Conservation (phyloP, 2,113 vertebrate genomes). For the Oenanthe oenanthe region DNA sequence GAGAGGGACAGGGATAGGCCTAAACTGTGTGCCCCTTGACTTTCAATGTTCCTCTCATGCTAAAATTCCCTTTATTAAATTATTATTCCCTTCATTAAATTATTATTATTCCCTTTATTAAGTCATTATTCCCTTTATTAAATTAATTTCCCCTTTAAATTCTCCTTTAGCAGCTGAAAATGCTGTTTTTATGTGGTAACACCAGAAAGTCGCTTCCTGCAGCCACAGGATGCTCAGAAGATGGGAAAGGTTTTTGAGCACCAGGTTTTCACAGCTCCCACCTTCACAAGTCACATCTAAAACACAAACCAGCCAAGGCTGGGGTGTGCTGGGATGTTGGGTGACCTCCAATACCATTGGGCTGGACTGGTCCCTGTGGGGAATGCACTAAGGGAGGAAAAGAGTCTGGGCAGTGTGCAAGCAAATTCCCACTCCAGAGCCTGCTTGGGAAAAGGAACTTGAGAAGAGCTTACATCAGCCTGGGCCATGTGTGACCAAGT, state of each 20-base stretch:
- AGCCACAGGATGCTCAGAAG: not conserved
- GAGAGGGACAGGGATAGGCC: not conserved
- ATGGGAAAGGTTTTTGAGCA: not conserved
- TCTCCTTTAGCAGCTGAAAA: not conserved
- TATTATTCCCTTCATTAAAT: not conserved
- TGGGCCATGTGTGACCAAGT: not conserved
- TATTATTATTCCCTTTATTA: not conserved
- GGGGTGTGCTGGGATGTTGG: not conserved
- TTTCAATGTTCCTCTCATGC: rapidly evolving
- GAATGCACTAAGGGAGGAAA: not conserved
- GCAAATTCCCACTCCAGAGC: not conserved
- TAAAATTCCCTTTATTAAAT: not conserved
- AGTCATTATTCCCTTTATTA: not conserved
- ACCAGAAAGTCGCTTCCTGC: not conserved
- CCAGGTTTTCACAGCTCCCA: not conserved
- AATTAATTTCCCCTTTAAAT: not conserved
- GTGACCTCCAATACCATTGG: not conserved
- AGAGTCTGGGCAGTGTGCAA: not conserved
- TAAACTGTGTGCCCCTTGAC: not conserved
- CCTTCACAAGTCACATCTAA: not conserved
- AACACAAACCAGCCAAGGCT: not conserved
- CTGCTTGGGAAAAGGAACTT: not conserved
- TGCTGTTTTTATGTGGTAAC: not conserved
- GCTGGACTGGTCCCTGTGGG: not conserved
- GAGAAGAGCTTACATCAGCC: not conserved